Evolutionary conservation across 2,797 vertebrate genomes (phyloP).

Genomic region (Scolopax bukidnonensis): DNA sequence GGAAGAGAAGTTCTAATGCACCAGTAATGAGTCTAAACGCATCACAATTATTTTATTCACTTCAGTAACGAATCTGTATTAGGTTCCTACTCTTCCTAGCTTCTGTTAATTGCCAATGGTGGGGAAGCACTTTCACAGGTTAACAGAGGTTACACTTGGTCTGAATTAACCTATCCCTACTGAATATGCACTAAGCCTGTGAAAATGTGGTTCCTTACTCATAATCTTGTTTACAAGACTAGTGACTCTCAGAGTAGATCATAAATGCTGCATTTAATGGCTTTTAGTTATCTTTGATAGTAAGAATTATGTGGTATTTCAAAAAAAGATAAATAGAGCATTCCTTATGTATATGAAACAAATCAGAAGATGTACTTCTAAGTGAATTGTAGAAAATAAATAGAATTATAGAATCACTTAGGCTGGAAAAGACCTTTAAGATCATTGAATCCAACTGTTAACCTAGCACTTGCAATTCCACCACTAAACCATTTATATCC

Average conservation of each 20-base stretch:
- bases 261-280: not conserved
- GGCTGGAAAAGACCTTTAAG: not conserved
- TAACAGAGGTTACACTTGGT: not conserved
- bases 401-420: not conserved
- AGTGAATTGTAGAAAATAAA: not conserved
- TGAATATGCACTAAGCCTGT: not conserved
- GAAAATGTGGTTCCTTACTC: not conserved
- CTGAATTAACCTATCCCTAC: not conserved
- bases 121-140: not conserved
- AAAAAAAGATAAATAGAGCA: not conserved
- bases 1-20: not conserved
- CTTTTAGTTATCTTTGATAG: not conserved
- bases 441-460: not conserved
- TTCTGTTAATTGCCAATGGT: not conserved
- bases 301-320: not conserved
- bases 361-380: not conserved
- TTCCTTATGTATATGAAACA: not conserved
- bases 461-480: not conserved
- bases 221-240: not conserved
- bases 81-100: accelerated
- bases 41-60: not conserved
- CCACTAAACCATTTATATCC: not conserved
- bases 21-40: not conserved
- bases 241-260: not conserved
- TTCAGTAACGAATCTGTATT: not conserved